Conservation (phyloP, 2,797 vertebrate genomes). For the Catamblyrhynchus diadema region DNA sequence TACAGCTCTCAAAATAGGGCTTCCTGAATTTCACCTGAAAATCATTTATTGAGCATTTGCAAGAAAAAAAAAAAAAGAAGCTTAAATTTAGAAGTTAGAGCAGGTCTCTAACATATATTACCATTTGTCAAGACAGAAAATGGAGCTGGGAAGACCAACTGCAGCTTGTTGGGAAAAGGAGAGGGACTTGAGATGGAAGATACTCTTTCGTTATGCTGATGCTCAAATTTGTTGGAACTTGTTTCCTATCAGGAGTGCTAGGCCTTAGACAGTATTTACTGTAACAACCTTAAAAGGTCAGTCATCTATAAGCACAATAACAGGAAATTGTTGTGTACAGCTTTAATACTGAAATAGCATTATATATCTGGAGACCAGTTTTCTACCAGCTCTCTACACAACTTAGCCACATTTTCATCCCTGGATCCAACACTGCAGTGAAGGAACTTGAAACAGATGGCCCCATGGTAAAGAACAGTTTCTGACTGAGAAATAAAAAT, state of each 20-base stretch:
- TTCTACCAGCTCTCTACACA: background rate
- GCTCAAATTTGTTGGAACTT: background rate
- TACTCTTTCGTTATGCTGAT: background rate
- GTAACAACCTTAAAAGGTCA: background rate
- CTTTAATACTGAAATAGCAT: background rate
- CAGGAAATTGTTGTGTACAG: background rate
- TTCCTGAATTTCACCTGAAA: background rate
- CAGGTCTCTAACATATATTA: background rate
- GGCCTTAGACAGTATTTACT: background rate
- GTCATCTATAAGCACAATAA: background rate
- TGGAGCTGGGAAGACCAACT: background rate
- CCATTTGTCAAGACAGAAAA: background rate
- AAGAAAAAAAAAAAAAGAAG: background rate
- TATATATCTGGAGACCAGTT: background rate
- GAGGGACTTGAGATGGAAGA: background rate
- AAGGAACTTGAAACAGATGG: conserved; percentile 37
- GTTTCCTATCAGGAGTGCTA: background rate
- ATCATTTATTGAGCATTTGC: background rate
- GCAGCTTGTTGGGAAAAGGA: background rate
- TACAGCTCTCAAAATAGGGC: background rate
- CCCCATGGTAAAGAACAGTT: background rate
- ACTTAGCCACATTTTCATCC: background rate
- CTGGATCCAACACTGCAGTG: background rate
- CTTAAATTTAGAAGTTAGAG: background rate
- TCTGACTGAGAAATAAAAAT: conserved; percentile 41